Evolutionary conservation across 35 echinoderm and acorn worm genomes (phyloP).

Genomic region (Diadema setosum): DNA sequence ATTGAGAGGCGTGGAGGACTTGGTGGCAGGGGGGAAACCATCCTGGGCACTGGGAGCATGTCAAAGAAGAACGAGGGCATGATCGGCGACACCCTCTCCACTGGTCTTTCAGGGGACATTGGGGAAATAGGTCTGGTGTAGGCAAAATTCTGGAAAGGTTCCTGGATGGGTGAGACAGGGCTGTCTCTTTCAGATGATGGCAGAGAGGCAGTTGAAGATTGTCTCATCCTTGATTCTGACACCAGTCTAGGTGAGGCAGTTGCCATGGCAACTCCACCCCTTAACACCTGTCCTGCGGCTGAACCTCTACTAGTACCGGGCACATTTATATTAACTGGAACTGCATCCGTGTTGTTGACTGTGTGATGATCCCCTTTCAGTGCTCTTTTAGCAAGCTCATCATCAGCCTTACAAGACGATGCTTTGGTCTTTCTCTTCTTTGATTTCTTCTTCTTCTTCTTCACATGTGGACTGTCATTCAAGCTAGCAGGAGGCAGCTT

Average conservation of each 20-base stretch:
- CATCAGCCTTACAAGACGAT: not conserved
- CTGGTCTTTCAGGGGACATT: constrained; percentile 7
- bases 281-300: not conserved
- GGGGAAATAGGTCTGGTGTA: not conserved
- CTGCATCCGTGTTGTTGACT: not conserved
- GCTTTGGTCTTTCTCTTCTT: not conserved
- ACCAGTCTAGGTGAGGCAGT: not conserved
- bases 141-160: constrained; percentile 4
- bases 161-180: not conserved
- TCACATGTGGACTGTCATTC: no score
- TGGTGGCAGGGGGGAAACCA: constrained; percentile 35
- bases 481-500: not conserved
- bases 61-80: not conserved
- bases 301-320: not conserved
- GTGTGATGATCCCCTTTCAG: not conserved
- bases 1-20: not conserved
- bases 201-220: not conserved
- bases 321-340: no score
- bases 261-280: not conserved
- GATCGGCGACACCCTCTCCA: not conserved
- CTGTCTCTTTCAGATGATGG: not conserved
- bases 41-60: constrained; percentile 7
- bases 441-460: not conserved
- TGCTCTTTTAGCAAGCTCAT: no score
- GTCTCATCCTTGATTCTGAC: not conserved